Percentiles rank a stretch among this genome's conserved stretches.
These are phyloP conservation scores for Indicator maculatus DNA, from an alignment of 2,113 vertebrate species.

Conservation along the genomic window DNA sequence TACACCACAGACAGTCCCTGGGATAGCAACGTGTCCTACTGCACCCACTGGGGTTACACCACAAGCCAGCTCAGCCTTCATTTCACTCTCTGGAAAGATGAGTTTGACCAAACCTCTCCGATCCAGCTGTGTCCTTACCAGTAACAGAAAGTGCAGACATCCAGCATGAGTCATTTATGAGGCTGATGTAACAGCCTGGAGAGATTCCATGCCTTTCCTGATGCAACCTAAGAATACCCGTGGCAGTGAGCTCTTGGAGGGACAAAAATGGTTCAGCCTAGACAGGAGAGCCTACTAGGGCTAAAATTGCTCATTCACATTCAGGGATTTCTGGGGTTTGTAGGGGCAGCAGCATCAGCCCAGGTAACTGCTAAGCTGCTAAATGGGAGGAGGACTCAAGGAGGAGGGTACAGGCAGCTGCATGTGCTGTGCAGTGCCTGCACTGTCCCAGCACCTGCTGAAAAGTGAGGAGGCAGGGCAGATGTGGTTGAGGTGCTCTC, in stretches of 20 bases:
- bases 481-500: not conserved
- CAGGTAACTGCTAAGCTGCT: not conserved
- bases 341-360: not conserved
- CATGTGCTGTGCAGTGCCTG: not conserved
- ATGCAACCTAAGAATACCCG: not conserved
- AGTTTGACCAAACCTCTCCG: not conserved
- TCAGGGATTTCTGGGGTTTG: not conserved
- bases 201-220: not conserved
- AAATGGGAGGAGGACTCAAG: fast-evolving
- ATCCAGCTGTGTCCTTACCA: not conserved
- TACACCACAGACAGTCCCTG: not conserved
- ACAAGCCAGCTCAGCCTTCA: fast-evolving
- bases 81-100: not conserved
- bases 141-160: not conserved
- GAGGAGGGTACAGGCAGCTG: not conserved
- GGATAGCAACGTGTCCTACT: not conserved
- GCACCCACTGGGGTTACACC: not conserved
- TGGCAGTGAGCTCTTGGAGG: not conserved
- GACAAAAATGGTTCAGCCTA: not conserved
- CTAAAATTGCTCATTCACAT: fast-evolving
- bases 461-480: not conserved
- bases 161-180: not conserved
- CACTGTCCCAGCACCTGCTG: not conserved
- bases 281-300: not conserved
- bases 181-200: constrained; percentile 19